Evolutionary conservation across 2,113 vertebrate genomes (phyloP).

Genomic region (Odocoileus virginianus): DNA sequence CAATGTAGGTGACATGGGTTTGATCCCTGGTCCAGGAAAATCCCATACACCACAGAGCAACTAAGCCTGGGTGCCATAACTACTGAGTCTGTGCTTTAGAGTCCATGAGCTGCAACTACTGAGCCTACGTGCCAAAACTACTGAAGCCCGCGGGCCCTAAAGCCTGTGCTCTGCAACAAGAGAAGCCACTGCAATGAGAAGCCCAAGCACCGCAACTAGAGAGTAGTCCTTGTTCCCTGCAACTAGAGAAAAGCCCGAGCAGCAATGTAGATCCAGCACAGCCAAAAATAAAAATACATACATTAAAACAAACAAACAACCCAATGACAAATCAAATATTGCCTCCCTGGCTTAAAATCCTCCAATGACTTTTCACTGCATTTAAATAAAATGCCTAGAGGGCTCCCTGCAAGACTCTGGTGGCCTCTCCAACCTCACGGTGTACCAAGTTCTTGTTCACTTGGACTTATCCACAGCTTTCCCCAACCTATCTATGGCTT

Average conservation of each 20-base stretch:
- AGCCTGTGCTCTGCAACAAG: neutral
- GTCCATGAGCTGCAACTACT: neutral
- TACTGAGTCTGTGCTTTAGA: neutral
- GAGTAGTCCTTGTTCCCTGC: neutral
- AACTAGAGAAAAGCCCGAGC: neutral
- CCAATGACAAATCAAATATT: neutral
- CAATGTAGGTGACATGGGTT: neutral
- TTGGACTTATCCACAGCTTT: neutral
- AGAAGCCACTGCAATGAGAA: neutral
- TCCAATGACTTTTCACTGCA: neutral
- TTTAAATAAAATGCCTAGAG: conserved; percentile 9
- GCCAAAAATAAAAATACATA: neutral
- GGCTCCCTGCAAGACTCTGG: neutral
- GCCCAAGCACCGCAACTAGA: neutral
- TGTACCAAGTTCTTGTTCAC: neutral
- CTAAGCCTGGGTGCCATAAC: neutral
- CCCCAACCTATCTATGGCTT: neutral
- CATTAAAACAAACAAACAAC: neutral
- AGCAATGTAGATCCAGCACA: neutral
- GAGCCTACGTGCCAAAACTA: neutral
- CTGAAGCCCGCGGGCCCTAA: neutral
- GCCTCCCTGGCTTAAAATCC: conserved; percentile 8
- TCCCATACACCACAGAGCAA: neutral
- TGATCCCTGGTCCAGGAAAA: neutral
- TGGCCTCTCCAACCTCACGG: neutral